Conservation (phyloP, 1,140 invertebrate species). For the Periplaneta americana region DNA sequence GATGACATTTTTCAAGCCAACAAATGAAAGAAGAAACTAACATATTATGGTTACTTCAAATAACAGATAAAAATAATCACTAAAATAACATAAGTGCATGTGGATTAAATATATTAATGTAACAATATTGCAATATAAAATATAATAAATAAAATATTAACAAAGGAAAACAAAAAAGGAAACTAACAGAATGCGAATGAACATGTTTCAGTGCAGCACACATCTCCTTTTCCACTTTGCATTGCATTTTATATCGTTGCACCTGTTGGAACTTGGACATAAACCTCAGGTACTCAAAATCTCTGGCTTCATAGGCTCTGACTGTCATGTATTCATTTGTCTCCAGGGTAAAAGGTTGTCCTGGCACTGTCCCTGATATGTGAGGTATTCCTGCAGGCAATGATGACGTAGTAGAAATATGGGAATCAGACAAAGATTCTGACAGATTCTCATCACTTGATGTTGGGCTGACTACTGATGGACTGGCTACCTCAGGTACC, state of each 20-base stretch:
- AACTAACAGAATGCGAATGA: constrained; percentile 3
- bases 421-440: not conserved
- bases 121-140: not conserved
- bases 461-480: not conserved
- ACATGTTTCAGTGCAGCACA: not conserved
- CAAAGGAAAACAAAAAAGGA: not conserved
- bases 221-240: not conserved
- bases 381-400: not conserved
- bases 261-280: not conserved
- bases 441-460: not conserved
- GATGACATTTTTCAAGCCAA: too few species aligned
- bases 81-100: too few species aligned
- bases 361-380: not conserved
- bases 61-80: too few species aligned
- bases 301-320: not conserved
- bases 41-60: too few species aligned
- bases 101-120: too few species aligned
- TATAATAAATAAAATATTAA: not conserved
- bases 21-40: too few species aligned
- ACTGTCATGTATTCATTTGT: not conserved
- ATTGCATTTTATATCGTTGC: not conserved
- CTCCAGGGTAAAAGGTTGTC: not conserved
- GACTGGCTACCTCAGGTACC: not conserved
- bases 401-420: too few species aligned
- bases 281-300: constrained; percentile 9